Evolutionary conservation across 2,888 invertebrate species (phyloP), one percentile per base, ranked within the genome.

Genomic region (Hirtodrosophila alboralis): DNA sequence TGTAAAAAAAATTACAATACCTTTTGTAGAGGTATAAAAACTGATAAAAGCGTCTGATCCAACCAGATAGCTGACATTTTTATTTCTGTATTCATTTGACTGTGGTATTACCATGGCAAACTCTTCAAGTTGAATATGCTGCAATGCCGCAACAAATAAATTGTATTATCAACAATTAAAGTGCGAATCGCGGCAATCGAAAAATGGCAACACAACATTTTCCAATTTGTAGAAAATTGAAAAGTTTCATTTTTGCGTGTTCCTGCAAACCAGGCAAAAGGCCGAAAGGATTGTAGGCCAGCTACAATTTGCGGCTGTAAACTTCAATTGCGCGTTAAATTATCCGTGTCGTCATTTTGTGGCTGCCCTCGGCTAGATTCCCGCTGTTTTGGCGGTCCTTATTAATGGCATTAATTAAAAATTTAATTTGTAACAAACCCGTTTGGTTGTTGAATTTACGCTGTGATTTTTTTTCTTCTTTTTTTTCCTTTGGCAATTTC

Each of bases 321-420:
- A 83, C 77, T 84, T 84, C 74, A 87, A 87, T 86, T 86, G 83
- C 70, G 86, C 83, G 76, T 83, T 81, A 75, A 83, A 84, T 75
- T 78, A 75, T 64, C 57, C 69, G 66, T 79, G 71, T 71, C 75
- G 66, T 54, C 74, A 76, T 69, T 74, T 73, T 58, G 65, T 48
- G 62, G 31, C 30, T 26, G 16, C 34, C 9, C 18, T 53, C 36
- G n/a, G 40, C 4, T 23, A 5, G 23, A 13, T 21, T 34, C 8
- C 18, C 18, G 45, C 14, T 47, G 65, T 23, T 49, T 36, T 48
- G 8, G 30, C 21, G 31, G 38, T 36, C 40, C 54, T 72, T 71
- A 80, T 75, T 84, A 84, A 87, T 83, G 75, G 69, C 68, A 80
- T 80, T 86, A 81, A 87, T 87, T 85, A 83, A 83, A 83, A 77